Percentiles rank a stretch among this genome's conserved stretches.
Conservation (phyloP, 2,888 invertebrate species). For the Bugulina stolonifera region DNA sequence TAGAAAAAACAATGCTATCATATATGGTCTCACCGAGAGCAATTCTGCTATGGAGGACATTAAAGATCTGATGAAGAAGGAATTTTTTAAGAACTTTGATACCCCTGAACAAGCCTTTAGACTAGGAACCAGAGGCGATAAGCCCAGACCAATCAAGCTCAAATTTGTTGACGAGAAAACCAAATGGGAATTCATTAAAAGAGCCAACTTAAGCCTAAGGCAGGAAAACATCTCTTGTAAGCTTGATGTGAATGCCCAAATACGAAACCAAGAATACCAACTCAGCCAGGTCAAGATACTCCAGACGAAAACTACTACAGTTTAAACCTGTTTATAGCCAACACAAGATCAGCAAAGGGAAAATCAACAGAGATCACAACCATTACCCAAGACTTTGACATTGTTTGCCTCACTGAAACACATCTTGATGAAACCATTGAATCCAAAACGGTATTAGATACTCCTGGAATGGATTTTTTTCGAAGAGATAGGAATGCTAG, state of each 20-base stretch:
- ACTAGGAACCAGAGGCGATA: neutral
- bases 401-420: neutral
- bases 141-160: neutral
- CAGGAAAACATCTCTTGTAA: neutral
- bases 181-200: neutral
- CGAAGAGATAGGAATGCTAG: neutral
- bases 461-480: neutral
- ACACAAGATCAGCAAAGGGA: neutral
- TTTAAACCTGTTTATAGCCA: neutral
- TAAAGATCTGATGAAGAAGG: neutral
- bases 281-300: no score
- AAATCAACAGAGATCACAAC: neutral
- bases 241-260: neutral
- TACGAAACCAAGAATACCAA: neutral
- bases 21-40: neutral
- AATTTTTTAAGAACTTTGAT: neutral
- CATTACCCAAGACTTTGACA: neutral
- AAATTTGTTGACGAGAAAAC: neutral
- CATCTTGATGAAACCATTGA: neutral
- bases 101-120: neutral
- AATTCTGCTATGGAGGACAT: neutral
- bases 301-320: neutral
- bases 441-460: neutral
- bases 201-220: neutral
- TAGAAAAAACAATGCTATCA: neutral